Conservation (phyloP, 2,888 invertebrate genomes). For the Mimachlamys varia region DNA sequence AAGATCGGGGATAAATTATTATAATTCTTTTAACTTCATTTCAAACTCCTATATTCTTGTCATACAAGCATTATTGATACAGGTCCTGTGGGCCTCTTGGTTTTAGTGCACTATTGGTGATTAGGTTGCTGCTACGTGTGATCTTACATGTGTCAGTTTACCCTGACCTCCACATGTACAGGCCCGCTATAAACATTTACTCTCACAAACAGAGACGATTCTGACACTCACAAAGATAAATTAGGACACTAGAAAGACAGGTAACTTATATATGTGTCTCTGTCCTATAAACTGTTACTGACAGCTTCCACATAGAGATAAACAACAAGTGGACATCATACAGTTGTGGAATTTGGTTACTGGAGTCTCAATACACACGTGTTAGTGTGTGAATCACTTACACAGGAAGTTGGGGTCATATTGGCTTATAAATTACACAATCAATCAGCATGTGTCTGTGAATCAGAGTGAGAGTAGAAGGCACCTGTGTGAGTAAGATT, state of each 20-base stretch:
- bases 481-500: background rate
- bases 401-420: background rate
- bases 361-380: background rate
- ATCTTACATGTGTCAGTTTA: background rate
- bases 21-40: too few relatives aligned
- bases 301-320: background rate
- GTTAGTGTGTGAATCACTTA: background rate
- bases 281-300: background rate
- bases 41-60: too few relatives aligned
- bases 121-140: conserved; percentile 23
- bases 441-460: background rate
- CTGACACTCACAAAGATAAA: background rate
- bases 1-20: too few relatives aligned
- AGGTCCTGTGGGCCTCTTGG: background rate
- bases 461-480: conserved; percentile 24
- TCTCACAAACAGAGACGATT: too few relatives aligned
- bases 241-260: background rate
- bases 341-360: background rate
- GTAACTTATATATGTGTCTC: background rate
- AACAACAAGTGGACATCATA: background rate
- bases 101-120: background rate
- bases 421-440: background rate
- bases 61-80: background rate
- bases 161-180: background rate
- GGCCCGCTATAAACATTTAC: background rate